Base-by-base conservation (phyloP, 2,113 vertebrate genomes). In the Oxygymnocypris stewartii region DNA sequence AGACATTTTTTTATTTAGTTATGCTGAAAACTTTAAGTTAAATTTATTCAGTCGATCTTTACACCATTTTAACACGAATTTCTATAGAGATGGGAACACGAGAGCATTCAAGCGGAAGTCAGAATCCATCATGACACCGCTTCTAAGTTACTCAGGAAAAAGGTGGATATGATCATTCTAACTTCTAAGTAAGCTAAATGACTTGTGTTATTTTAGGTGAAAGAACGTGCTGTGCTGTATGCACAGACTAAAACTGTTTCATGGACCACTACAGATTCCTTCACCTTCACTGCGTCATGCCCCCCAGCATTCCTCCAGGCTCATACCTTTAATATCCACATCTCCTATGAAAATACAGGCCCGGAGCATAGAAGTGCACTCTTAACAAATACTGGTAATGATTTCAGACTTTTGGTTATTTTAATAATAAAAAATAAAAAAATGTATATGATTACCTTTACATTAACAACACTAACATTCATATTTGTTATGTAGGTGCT, bases 301-400 rank as follows among this genome's bases (percentile, higher is more conserved):
- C 93, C 95, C 40, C 96, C 96, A 4, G 95, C 95, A 84, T 86
- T 88, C 82, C 93, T 98, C 61, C 94, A 93, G 65, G 91, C 92
- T 1, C 94, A 96, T 61, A 89, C 92, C 51, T 98, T 98, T 91
- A 90, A 14, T 75, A 92, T 98, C 90, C 90, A 92, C 25, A 95
- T 97, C 92, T 97, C 96, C 1, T 95, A 95, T 88, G 95, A 94
- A 79, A 89, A 92, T 83, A 77, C 86, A 6, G 88, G 91, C 4
- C 90, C 89, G 25, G 92, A 92, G 73, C 75, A 2, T 57, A 93
- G 88, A 31, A 97, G 92, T 88, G 82, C 0, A 84, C 94, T 98
- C 49, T 88, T 95, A 54, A 94, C 93, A 91, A 98, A 97, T 74
- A 96, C 94, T 93, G 96, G 96, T 97, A 92, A 93, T 79, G 20